phyloP scores from a whole-genome alignment of 2,888 invertebrate genomes.

The Gortyna flavago region DNA sequence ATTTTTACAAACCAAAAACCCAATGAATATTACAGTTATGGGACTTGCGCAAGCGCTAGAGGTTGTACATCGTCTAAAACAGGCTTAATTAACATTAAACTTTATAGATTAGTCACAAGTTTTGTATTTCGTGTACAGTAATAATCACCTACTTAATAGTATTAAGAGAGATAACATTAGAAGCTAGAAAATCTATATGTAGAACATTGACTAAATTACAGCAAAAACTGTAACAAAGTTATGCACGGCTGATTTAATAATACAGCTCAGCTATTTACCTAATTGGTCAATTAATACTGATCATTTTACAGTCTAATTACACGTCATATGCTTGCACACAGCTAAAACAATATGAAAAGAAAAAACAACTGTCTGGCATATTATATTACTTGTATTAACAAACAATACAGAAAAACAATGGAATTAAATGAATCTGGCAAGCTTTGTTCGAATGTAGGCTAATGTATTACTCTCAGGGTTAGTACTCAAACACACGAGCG shows the following conservation, averaged over 20 bases:
- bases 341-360: constrained; percentile 19
- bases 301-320: constrained; percentile 49
- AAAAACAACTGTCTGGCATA: constrained; percentile 24
- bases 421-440: constrained; percentile 42
- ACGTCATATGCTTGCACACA: constrained; percentile 16
- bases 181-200: constrained; percentile 19
- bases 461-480: constrained; percentile 51
- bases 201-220: constrained; percentile 28
- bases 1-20: background rate
- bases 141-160: constrained; percentile 12
- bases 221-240: constrained; percentile 37
- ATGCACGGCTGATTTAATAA: constrained; percentile 49
- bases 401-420: constrained; percentile 48
- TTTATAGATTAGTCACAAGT: constrained; percentile 8
- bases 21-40: background rate
- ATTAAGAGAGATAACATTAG: constrained; percentile 26
- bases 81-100: background rate
- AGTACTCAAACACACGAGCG: background rate
- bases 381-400: constrained; percentile 35
- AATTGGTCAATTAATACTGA: constrained; percentile 45
- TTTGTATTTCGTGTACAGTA: background rate
- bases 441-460: constrained; percentile 58
- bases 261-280: constrained; percentile 32
- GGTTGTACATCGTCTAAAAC: background rate
- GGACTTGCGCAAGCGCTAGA: background rate